Base-by-base conservation (phyloP, 1,140 invertebrate species). In the Cherax destructor region DNA sequence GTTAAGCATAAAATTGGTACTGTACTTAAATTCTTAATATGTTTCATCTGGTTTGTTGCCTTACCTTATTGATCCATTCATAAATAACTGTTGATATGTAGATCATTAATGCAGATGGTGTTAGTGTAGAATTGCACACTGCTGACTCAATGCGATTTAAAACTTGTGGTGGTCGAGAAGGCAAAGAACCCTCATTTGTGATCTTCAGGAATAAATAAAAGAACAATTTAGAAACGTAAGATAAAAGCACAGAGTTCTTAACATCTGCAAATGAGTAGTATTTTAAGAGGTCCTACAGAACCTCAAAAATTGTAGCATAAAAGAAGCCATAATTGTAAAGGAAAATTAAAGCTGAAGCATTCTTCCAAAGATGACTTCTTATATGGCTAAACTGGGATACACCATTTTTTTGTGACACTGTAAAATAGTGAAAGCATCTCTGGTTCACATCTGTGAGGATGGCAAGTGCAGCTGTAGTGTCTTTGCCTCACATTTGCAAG, bases 51-150 rank as follows among this genome's bases (percentile, higher is more conserved):
- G 0, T 41, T 1, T 3, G 18, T 69, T 56, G 49, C 24, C 86
- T 88, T 80, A 88, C 86, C 86, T 88, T 88, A 81, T 88, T 88
- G 52, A 88, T 81, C 86, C 86, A 88, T 56, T 88, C 86, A 72
- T 88, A 88, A 65, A 83, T 88, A 72, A 88, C 72, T 88, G 86
- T 81, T 49, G 86, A 81, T 24, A 81, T 47, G 65, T 81, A 88
- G 4, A 81, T 13, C 59, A 61, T 52, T 49, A 88, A 21, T 24
- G 86, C 65, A 52, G 86, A 18, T 10, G 50, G 65, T 9, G 86
- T 88, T 4, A 88, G 21, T n/a, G 86, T 81, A 72, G 65, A 69
- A 56, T 88, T 88, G 65, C 78, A 65, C 7, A 88, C 78, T 24
- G 86, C 86, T 24, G 79, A 49, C 47, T 88, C 86, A 52, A 88